A percentile compares a stretch with the other conserved stretches of the same genome.
Conservation (phyloP, 1,140 invertebrate genomes). For the Magallana gigas region DNA sequence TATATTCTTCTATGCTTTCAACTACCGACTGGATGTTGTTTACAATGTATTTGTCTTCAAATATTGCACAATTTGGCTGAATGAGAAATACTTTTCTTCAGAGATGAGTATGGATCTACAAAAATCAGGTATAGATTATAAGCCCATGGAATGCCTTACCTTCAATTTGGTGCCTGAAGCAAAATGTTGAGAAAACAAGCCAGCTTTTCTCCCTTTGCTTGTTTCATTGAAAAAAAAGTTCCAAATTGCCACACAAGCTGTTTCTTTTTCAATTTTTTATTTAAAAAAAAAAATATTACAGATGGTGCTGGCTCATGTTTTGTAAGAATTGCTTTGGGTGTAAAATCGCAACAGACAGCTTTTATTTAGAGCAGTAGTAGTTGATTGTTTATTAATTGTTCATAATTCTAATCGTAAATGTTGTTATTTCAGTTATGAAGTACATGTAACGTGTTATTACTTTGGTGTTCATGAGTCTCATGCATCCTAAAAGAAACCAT, state of each 20-base stretch:
- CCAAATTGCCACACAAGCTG: slow-evolving; percentile 7
- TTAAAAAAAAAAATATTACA: not conserved
- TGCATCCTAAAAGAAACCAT: not conserved
- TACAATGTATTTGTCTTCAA: no score
- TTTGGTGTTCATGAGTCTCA: not conserved
- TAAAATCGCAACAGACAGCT: slow-evolving; percentile 8
- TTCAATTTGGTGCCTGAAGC: slow-evolving; percentile 19
- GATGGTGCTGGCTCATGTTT: slow-evolving; percentile 33
- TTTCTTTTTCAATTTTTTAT: slow-evolving; percentile 16
- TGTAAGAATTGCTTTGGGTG: slow-evolving; percentile 5
- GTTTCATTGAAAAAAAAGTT: not conserved
- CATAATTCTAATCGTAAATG: slow-evolving; percentile 23
- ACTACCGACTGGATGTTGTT: no score
- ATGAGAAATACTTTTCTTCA: slow-evolving; percentile 18
- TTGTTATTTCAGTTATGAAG: slow-evolving; percentile 16
- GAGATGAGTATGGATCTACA: slow-evolving; percentile 43
- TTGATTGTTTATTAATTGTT: not conserved
- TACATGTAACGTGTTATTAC: not conserved
- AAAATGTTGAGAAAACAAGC: slow-evolving; percentile 16
- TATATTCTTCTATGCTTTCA: no score
- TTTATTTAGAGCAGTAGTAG: not conserved
- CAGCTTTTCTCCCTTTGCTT: slow-evolving; percentile 9
- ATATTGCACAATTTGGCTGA: not conserved
- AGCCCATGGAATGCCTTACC: slow-evolving; percentile 7
- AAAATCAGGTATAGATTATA: slow-evolving; percentile 30